These are phyloP conservation scores for Oreochromis mossambicus DNA, from an alignment of 2,797 vertebrate species.

Conservation along the genomic window DNA sequence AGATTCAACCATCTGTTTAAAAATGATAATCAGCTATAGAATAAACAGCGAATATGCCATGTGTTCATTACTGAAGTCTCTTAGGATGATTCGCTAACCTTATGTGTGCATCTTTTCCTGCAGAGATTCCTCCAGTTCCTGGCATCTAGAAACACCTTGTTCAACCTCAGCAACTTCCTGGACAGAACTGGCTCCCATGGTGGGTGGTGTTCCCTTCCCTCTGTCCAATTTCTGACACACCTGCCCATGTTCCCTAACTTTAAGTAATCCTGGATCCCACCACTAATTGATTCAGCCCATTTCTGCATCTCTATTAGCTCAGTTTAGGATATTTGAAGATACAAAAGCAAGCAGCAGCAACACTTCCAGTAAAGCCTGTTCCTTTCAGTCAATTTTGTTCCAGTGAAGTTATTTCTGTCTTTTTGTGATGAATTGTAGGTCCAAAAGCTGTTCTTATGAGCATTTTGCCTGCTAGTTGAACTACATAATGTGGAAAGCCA, in stretches of 20 bases:
- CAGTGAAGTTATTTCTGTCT: slow-evolving; percentile 10
- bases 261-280: not conserved
- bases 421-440: slow-evolving; percentile 25
- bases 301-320: not conserved
- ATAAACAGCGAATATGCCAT: not conserved
- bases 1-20: not conserved
- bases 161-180: slow-evolving; percentile 99
- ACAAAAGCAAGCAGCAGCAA: not conserved
- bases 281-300: not conserved
- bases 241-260: not conserved
- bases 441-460: slow-evolving; percentile 2
- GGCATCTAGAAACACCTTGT: slow-evolving; percentile 96
- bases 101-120: slow-evolving; percentile 29
- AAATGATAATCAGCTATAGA: not conserved
- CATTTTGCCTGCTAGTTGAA: not conserved
- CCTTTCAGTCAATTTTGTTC: slow-evolving; percentile 18
- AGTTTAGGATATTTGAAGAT: not conserved
- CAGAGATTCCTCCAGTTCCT: slow-evolving; percentile 98
- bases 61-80: not conserved
- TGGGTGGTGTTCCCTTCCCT: slow-evolving; percentile 62
- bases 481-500: not conserved
- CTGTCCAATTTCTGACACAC: not conserved
- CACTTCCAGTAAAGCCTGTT: not conserved
- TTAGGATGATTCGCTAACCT: not conserved
- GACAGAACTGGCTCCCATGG: slow-evolving; percentile 99